A percentile compares a stretch with the other conserved stretches of the same genome.
These are phyloP conservation scores for Dysmachus trigonus DNA, from an alignment of 2,888 invertebrate genomes.

Conservation along the genomic window DNA sequence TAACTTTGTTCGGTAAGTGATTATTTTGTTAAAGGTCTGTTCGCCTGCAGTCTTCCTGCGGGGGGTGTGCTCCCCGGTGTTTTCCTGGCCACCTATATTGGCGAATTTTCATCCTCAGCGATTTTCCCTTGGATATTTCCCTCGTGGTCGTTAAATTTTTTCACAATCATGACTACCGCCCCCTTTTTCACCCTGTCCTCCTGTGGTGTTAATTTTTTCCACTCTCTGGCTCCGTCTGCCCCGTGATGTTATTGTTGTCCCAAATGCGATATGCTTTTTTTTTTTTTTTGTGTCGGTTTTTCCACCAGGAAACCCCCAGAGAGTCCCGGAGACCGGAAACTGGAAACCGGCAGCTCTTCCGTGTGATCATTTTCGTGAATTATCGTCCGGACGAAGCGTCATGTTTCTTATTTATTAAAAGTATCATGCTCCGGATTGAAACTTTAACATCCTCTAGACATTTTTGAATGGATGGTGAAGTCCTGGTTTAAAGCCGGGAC, in stretches of 20 bases:
- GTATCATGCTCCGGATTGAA: not conserved
- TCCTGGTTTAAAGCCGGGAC: too few relatives aligned
- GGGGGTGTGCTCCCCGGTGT: not conserved
- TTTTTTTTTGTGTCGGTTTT: too few relatives aligned
- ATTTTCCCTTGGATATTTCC: not conserved
- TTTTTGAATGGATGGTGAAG: not conserved
- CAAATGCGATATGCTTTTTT: not conserved
- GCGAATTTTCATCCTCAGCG: not conserved
- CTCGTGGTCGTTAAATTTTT: not conserved
- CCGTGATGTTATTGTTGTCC: not conserved
- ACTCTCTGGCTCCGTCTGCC: not conserved
- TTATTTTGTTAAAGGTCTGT: constrained; percentile 19
- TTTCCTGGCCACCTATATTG: not conserved
- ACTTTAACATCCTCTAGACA: not conserved
- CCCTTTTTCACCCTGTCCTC: not conserved
- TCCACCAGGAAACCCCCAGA: not conserved
- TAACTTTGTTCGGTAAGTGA: constrained; percentile 10
- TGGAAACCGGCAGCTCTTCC: not conserved
- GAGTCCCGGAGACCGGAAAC: not conserved
- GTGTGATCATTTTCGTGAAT: constrained; percentile 1
- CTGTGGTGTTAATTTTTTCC: not conserved
- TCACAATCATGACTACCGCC: not conserved
- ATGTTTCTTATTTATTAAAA: constrained; percentile 5
- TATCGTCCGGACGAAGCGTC: not conserved
- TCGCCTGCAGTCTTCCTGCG: not conserved